A percentile compares a stretch with the other conserved stretches of the same genome.
phyloP scores from a whole-genome alignment of 37 sponge, comb jelly and placozoan genomes.

The Geodia barretti region DNA sequence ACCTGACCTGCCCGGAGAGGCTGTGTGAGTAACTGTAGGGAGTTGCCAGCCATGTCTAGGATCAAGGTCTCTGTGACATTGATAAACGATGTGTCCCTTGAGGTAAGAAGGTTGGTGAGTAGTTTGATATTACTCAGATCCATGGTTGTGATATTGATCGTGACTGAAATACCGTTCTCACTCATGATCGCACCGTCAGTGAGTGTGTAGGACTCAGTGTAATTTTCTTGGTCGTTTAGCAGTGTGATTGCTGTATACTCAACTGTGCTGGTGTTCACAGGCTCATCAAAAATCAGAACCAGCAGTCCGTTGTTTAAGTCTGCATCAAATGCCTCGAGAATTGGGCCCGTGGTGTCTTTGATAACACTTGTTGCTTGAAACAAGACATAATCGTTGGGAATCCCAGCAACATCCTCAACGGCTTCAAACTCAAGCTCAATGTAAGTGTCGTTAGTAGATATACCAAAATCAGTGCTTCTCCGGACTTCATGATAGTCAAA shows the following conservation, averaged over 20 bases:
- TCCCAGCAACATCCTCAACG: slow-evolving; percentile 38
- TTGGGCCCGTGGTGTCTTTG: slow-evolving; percentile 69
- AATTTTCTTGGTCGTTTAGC: slow-evolving; percentile 43
- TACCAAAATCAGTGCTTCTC: slow-evolving; percentile 64
- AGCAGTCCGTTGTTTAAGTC: slow-evolving; percentile 67
- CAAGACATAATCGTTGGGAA: slow-evolving; percentile 8
- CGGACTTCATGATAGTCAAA: slow-evolving; percentile 69
- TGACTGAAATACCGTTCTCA: slow-evolving; percentile 58
- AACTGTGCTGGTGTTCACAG: slow-evolving; percentile 67
- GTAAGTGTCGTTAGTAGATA: slow-evolving; percentile 46
- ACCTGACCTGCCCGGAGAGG: slow-evolving; percentile 56
- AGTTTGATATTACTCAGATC: slow-evolving; percentile 82
- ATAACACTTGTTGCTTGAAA: slow-evolving; percentile 47
- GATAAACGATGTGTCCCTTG: slow-evolving; percentile 61
- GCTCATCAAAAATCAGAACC: slow-evolving; percentile 77
- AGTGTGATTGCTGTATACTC: slow-evolving; percentile 51
- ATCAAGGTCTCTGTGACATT: slow-evolving; percentile 47
- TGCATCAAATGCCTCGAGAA: slow-evolving; percentile 35
- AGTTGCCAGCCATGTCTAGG: slow-evolving; percentile 75
- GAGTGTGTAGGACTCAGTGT: slow-evolving; percentile 54
- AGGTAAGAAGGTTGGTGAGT: slow-evolving; percentile 37
- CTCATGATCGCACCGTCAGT: slow-evolving; percentile 56
- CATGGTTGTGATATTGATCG: slow-evolving; percentile 45
- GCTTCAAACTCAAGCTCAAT: slow-evolving; percentile 46
- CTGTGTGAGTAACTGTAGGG: slow-evolving; percentile 22